These are phyloP conservation scores for Melanerpes aurifrons DNA, from an alignment of 2,113 vertebrate species.

Conservation along the genomic window DNA sequence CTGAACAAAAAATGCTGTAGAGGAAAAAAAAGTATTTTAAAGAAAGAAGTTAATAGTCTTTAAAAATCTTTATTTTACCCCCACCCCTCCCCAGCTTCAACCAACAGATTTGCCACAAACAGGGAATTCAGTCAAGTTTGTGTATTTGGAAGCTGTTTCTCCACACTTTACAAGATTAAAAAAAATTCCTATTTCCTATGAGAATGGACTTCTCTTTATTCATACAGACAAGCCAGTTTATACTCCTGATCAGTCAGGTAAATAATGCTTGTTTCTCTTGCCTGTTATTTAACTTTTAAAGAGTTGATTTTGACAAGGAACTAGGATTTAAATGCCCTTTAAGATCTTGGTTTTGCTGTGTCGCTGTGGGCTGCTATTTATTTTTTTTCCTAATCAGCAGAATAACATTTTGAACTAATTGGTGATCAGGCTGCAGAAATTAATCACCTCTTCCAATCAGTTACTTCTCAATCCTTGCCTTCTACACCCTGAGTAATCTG, in stretches of 20 bases:
- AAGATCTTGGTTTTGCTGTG: neutral
- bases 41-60: neutral
- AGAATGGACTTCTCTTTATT: conserved; percentile 91
- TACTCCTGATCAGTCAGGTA: conserved; percentile 89
- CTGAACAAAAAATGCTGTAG: neutral
- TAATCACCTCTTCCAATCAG: neutral
- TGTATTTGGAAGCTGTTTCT: conserved; percentile 83
- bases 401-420: neutral
- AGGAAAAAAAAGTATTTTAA: neutral
- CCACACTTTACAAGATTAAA: conserved; percentile 77
- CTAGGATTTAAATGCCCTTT: neutral
- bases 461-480: neutral
- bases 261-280: neutral
- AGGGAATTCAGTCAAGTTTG: conserved; percentile 43
- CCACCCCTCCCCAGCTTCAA: conserved; percentile 71
- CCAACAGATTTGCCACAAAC: conserved; percentile 71
- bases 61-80: neutral
- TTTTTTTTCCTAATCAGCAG: neutral
- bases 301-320: neutral
- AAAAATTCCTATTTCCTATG: conserved; percentile 78
- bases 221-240: conserved; percentile 94
- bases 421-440: neutral
- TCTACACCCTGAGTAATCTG: neutral
- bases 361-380: neutral
- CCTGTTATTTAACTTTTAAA: neutral